These are phyloP conservation scores for Oscheius onirici DNA, from an alignment of 2,888 invertebrate species.

Conservation along the genomic window DNA sequence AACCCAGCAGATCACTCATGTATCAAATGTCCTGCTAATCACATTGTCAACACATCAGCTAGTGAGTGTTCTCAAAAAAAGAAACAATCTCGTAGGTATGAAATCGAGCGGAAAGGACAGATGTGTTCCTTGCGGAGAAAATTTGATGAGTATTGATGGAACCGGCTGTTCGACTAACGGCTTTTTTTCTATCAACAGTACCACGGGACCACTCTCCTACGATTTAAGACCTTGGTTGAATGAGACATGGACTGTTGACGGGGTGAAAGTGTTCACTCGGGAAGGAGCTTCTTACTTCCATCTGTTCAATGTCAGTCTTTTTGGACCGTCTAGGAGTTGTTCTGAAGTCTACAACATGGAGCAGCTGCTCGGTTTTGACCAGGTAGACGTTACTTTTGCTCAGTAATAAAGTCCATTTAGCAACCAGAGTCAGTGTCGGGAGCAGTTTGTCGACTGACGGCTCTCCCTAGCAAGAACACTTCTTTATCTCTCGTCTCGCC, in stretches of 20 bases:
- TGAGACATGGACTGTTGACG: slow-evolving; percentile 71
- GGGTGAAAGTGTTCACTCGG: slow-evolving; percentile 71
- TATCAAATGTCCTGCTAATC: slow-evolving; percentile 18
- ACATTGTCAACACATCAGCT: slow-evolving; percentile 4
- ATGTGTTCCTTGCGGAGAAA: slow-evolving; percentile 55
- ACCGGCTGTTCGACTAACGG: slow-evolving; percentile 60
- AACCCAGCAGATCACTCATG: slow-evolving; percentile 59
- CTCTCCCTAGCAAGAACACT: slow-evolving; percentile 51
- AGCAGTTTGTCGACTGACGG: slow-evolving; percentile 64
- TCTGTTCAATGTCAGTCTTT: slow-evolving; percentile 62
- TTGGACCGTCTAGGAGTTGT: slow-evolving; percentile 56
- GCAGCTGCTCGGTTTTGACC: slow-evolving; percentile 16
- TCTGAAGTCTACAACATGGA: slow-evolving; percentile 44
- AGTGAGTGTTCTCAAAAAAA: not conserved
- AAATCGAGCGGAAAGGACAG: slow-evolving; percentile 8
- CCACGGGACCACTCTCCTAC: slow-evolving; percentile 46
- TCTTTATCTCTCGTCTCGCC: slow-evolving; percentile 57
- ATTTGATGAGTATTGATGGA: slow-evolving; percentile 55
- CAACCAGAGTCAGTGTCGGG: slow-evolving; percentile 44
- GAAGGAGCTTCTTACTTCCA: slow-evolving; percentile 70
- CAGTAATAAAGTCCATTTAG: slow-evolving; percentile 6
- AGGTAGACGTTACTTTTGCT: not conserved
- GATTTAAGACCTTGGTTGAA: slow-evolving; percentile 55
- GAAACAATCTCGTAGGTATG: too few relatives aligned
- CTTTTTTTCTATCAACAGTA: slow-evolving; percentile 10